A percentile compares a stretch with the other conserved stretches of the same genome.
These are phyloP conservation scores for Pelobates fuscus DNA, from an alignment of 2,113 vertebrate species.

Conservation along the genomic window DNA sequence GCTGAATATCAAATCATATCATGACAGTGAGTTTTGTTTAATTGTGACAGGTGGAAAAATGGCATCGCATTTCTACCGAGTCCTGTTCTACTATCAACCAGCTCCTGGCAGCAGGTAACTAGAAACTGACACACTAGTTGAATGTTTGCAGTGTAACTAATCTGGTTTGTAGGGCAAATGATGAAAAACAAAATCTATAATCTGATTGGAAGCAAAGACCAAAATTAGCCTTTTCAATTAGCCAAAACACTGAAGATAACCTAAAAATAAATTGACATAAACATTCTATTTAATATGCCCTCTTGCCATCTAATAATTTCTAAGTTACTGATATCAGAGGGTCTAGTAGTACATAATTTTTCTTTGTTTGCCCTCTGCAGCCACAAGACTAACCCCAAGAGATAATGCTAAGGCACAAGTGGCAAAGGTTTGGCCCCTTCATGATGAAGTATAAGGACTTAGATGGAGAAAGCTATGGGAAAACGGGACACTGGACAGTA, in stretches of 20 bases:
- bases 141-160: constrained; percentile 10
- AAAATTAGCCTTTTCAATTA: too few relatives aligned
- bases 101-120: constrained; percentile 78
- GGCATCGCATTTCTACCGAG: constrained; percentile 79
- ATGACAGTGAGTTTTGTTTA: background rate
- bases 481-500: constrained; percentile 43
- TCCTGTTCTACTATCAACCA: constrained; percentile 83
- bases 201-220: too few relatives aligned
- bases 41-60: constrained; percentile 78
- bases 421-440: constrained; percentile 67
- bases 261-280: too few relatives aligned
- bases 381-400: constrained; percentile 56
- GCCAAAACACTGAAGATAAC: too few relatives aligned
- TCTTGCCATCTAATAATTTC: background rate
- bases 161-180: background rate
- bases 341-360: constrained; percentile 52
- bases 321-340: background rate
- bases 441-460: constrained; percentile 63
- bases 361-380: constrained; percentile 73
- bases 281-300: too few relatives aligned
- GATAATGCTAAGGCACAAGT: constrained; percentile 55
- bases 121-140: background rate
- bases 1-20: too few relatives aligned
- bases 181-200: background rate
- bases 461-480: background rate